phyloP scores from a whole-genome alignment of 2,888 invertebrate species.

The Allolobophora icterica region DNA sequence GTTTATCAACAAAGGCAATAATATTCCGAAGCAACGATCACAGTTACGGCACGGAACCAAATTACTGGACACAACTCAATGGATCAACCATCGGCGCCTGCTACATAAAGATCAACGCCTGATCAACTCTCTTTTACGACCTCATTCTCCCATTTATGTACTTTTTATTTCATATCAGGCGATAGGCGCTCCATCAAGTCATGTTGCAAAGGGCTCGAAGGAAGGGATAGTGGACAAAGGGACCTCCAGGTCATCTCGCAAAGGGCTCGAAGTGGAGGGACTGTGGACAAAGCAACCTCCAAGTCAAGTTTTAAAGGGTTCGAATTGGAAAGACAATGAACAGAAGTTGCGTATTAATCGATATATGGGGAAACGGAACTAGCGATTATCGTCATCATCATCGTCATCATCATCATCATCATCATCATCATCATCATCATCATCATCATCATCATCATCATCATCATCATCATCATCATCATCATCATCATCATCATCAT shows the following conservation, averaged over 20 bases:
- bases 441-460: no score
- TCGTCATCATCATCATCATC: no score
- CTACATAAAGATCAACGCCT: neutral
- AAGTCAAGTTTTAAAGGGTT: no score
- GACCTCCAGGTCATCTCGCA: no score
- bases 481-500: no score
- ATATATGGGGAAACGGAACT: neutral
- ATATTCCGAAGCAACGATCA: neutral
- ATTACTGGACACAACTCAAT: neutral
- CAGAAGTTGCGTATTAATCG: neutral
- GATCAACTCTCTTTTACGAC: neutral
- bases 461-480: no score
- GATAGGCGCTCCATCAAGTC: neutral
- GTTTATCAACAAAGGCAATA: neutral
- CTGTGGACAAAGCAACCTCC: no score
- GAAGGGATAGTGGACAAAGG: no score
- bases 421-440: no score
- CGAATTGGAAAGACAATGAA: neutral
- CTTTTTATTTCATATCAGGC: neutral
- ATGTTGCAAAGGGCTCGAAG: no score
- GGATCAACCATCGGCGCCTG: neutral
- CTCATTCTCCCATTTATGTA: neutral
- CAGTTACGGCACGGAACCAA: neutral
- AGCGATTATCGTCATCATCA: no score
- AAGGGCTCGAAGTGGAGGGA: no score